Evolutionary conservation across 2,888 invertebrate species (phyloP).

Genomic region (Torymus texanus): DNA sequence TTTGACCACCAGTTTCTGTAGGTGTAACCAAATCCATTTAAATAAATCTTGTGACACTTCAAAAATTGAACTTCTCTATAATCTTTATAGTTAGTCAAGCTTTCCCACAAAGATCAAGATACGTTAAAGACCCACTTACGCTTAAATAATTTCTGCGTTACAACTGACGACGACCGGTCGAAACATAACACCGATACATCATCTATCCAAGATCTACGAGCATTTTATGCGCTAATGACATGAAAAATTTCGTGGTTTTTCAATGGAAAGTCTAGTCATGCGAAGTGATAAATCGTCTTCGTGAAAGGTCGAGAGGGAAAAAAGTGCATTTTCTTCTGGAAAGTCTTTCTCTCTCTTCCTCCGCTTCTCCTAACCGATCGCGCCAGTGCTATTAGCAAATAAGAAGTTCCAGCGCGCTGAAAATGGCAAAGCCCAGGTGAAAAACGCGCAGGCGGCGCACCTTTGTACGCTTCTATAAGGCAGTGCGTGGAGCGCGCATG

Average conservation of each 20-base stretch:
- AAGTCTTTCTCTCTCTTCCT: constrained; percentile 26
- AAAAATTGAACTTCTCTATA: no score
- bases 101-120: no score
- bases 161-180: background rate
- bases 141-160: background rate
- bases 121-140: background rate
- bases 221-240: constrained; percentile 1
- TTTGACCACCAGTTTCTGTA: no score
- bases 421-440: constrained; percentile 44
- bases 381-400: constrained; percentile 36
- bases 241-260: constrained; percentile 23
- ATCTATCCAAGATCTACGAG: background rate
- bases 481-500: background rate
- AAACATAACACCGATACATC: background rate
- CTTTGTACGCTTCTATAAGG: constrained; percentile 36
- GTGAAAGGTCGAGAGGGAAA: background rate
- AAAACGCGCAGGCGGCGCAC: constrained; percentile 40
- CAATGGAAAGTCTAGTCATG: constrained; percentile 20
- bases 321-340: constrained; percentile 49
- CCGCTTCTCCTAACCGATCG: background rate
- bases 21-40: no score
- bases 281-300: constrained; percentile 32
- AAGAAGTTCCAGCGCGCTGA: constrained; percentile 33
- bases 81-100: no score
- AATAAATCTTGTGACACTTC: no score